phyloP scores from a whole-genome alignment of 2,888 invertebrate genomes.

The Alviniconcha strummeri region DNA sequence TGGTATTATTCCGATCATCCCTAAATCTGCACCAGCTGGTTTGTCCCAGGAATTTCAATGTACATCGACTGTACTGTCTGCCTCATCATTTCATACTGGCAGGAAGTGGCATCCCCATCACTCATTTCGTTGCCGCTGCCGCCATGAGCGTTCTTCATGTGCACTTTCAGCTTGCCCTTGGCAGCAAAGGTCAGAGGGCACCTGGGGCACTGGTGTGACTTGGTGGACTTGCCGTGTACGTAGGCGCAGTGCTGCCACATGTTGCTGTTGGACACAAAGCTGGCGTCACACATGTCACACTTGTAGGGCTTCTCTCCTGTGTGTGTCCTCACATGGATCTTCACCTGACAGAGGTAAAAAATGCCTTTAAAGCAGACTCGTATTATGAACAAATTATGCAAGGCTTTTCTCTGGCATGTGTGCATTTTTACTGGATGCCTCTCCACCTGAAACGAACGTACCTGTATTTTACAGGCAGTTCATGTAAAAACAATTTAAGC shows the following conservation, averaged over 20 bases:
- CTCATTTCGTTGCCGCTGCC: not conserved
- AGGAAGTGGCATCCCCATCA: not conserved
- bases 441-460: too few relatives aligned
- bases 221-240: conserved; percentile 25
- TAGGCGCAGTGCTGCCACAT: conserved; percentile 28
- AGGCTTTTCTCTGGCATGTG: too few relatives aligned
- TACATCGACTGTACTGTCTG: not conserved
- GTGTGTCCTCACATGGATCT: conserved; percentile 21
- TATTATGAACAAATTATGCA: too few relatives aligned
- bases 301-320: conserved; percentile 23
- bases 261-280: conserved; percentile 27
- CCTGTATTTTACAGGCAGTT: too few relatives aligned
- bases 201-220: conserved; percentile 8
- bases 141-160: conserved; percentile 7
- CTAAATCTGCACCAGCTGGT: not conserved
- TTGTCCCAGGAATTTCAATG: not conserved
- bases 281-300: conserved; percentile 18
- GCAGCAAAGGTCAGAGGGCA: conserved; percentile 17
- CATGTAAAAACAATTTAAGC: too few relatives aligned
- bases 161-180: conserved; percentile 22
- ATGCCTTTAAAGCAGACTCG: too few relatives aligned
- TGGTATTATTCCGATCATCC: not conserved
- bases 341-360: not conserved
- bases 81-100: conserved; percentile 11
- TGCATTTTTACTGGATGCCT: too few relatives aligned